phyloP scores from a whole-genome alignment of 2,797 vertebrate species.

The Cryptoprocta ferox region DNA sequence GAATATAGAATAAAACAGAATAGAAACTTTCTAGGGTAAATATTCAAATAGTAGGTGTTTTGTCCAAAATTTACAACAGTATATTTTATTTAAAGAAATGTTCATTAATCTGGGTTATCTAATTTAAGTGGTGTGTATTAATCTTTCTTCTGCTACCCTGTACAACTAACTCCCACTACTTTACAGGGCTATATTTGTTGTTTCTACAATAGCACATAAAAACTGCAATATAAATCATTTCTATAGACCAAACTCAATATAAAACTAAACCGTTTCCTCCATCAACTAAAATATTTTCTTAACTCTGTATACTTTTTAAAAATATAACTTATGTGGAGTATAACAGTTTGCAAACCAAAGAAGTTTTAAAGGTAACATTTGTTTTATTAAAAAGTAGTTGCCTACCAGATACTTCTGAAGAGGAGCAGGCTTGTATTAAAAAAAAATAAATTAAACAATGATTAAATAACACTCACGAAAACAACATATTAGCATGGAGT shows the following conservation, averaged over 20 bases:
- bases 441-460: slow-evolving; percentile 74
- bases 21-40: slow-evolving; percentile 35
- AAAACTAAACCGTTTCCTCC: slow-evolving; percentile 39
- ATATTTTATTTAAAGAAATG: background rate
- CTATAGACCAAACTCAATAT: background rate
- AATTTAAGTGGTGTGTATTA: background rate
- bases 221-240: slow-evolving; percentile 27
- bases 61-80: background rate
- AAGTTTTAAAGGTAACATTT: slow-evolving; percentile 59
- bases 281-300: slow-evolving; percentile 53
- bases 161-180: background rate
- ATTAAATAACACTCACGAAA: slow-evolving; percentile 68
- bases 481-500: slow-evolving; percentile 47
- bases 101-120: background rate
- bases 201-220: slow-evolving; percentile 45
- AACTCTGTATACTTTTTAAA: slow-evolving; percentile 32
- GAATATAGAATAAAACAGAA: background rate
- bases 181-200: background rate
- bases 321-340: slow-evolving; percentile 20
- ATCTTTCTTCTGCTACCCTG: background rate
- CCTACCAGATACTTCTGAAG: slow-evolving; percentile 79
- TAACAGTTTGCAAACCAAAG: slow-evolving; percentile 55
- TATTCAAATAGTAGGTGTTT: background rate
- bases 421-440: slow-evolving; percentile 73
- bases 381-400: slow-evolving; percentile 75